These are phyloP conservation scores for Huso huso DNA, from an alignment of 2,797 vertebrate genomes.

Conservation along the genomic window DNA sequence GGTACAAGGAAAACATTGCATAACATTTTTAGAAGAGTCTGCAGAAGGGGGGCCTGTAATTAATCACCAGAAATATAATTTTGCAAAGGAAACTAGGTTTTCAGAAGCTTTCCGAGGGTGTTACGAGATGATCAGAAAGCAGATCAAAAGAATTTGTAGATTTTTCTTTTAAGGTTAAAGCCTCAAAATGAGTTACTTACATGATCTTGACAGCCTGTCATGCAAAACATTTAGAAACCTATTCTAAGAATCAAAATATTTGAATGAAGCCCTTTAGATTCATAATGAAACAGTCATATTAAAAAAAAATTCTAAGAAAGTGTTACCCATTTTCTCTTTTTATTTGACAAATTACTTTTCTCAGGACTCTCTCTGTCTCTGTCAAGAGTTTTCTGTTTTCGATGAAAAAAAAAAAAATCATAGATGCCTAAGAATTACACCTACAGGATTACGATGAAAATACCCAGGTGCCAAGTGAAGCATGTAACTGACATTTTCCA, in stretches of 20 bases:
- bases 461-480: background rate
- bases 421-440: constrained; percentile 52
- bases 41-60: background rate
- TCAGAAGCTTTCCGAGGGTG: background rate
- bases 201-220: background rate
- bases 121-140: background rate
- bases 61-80: constrained; percentile 15
- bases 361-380: constrained; percentile 30
- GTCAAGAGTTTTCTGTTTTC: constrained; percentile 4
- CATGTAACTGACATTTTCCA: constrained; percentile 1
- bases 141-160: constrained; percentile 10
- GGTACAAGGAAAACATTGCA: background rate
- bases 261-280: background rate
- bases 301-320: constrained; percentile 11
- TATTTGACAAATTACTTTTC: constrained; percentile 40
- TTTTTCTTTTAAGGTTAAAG: constrained; percentile 4
- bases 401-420: constrained; percentile 34
- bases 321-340: constrained; percentile 22
- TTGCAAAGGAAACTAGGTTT: background rate
- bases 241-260: background rate
- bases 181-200: background rate
- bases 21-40: background rate
- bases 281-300: constrained; percentile 2
- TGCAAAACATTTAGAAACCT: background rate
- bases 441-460: constrained; percentile 43